These are phyloP conservation scores for Phrynosoma platyrhinos DNA, from an alignment of 2,113 vertebrate genomes.

Conservation along the genomic window DNA sequence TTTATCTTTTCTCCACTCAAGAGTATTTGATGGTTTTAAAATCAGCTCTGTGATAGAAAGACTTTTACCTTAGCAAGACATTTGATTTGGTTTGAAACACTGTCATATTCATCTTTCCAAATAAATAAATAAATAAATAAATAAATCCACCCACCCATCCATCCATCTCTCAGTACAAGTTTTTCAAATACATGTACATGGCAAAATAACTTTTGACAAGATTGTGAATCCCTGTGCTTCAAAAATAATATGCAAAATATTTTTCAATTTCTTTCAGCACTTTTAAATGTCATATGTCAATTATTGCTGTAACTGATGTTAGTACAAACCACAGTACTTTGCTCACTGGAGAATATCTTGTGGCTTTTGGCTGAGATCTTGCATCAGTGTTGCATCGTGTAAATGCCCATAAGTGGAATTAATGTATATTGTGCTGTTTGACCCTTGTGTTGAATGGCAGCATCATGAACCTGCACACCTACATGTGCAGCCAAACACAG, in stretches of 20 bases:
- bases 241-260: not conserved
- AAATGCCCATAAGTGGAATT: too few relatives aligned
- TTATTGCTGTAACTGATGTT: not conserved
- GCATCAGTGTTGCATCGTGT: too few relatives aligned
- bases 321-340: not conserved
- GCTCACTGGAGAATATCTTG: too few relatives aligned
- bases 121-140: conserved; percentile 32
- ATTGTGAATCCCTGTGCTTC: not conserved
- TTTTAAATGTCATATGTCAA: not conserved
- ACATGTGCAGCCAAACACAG: too few relatives aligned
- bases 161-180: not conserved
- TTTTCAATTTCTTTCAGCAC: not conserved
- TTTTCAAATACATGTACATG: not conserved
- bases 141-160: not conserved
- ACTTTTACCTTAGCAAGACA: not conserved
- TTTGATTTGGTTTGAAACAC: not conserved
- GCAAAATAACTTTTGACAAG: conserved; percentile 6
- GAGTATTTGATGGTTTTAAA: conserved; percentile 8
- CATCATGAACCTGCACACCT: too few relatives aligned
- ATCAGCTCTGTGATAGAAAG: not conserved
- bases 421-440: too few relatives aligned
- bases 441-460: too few relatives aligned
- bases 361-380: too few relatives aligned
- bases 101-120: not conserved
- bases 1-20: conserved; percentile 15